These are phyloP conservation scores for Heliconius melpomene DNA, from an alignment of 1,140 invertebrate genomes.

Conservation along the genomic window DNA sequence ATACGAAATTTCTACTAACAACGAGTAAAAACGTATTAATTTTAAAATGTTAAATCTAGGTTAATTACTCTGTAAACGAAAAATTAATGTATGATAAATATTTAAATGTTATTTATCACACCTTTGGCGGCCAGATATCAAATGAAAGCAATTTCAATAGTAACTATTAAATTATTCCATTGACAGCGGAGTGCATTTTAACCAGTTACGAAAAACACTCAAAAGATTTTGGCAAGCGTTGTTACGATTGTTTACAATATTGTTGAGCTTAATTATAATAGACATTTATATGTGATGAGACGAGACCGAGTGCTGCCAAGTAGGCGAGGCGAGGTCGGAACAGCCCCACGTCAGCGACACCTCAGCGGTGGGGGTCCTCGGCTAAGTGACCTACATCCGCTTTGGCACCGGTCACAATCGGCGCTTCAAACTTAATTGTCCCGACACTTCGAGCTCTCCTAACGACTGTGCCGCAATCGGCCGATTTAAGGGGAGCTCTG, in stretches of 20 bases:
- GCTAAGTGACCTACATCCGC: slow-evolving; percentile 77
- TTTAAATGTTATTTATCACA: neutral
- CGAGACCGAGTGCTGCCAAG: slow-evolving; percentile 51
- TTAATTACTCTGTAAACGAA: neutral
- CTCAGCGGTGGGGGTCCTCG: slow-evolving; percentile 65
- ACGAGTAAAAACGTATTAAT: neutral
- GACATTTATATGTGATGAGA: slow-evolving; percentile 45
- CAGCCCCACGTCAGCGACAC: slow-evolving; percentile 36
- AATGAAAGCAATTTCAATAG: neutral
- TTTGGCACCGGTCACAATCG: slow-evolving; percentile 79
- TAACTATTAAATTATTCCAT: slow-evolving; percentile 6
- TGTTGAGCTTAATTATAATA: slow-evolving; percentile 35
- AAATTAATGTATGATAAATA: neutral
- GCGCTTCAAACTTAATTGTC: slow-evolving; percentile 79
- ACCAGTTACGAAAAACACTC: slow-evolving; percentile 6
- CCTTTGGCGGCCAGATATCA: slow-evolving; percentile 11
- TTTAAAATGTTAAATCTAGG: neutral
- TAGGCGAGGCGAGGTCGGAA: slow-evolving; percentile 47
- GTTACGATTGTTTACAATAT: slow-evolving; percentile 31
- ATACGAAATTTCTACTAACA: neutral
- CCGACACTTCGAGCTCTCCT: slow-evolving; percentile 75
- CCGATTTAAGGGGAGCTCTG: slow-evolving; percentile 70
- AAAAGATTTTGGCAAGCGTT: slow-evolving; percentile 28
- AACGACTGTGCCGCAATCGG: slow-evolving; percentile 77
- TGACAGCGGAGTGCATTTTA: slow-evolving; percentile 7